Conservation (phyloP, 2,888 invertebrate genomes). For the Pterobdella sp. region DNA sequence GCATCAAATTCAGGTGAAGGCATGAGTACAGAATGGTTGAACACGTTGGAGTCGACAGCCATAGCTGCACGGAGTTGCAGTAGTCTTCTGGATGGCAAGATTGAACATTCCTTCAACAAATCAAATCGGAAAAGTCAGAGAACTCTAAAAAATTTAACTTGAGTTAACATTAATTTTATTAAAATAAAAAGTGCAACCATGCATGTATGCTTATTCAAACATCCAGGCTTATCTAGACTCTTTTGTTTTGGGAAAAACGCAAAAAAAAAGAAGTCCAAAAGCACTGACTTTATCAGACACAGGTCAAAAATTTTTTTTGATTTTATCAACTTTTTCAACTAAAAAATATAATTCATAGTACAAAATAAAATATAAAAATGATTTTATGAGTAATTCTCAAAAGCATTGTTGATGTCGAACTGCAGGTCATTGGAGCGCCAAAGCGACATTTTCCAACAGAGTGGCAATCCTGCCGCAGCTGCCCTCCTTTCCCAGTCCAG, state of each 20-base stretch:
- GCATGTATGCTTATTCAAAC: no score
- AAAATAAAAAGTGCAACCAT: no score
- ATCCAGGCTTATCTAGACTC: constrained; percentile 7
- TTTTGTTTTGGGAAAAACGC: constrained; percentile 18
- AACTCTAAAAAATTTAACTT: not conserved
- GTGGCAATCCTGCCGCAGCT: constrained; percentile 25
- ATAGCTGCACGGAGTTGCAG: constrained; percentile 16
- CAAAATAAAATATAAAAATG: no score
- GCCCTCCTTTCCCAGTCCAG: constrained; percentile 12
- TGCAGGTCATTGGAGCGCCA: not conserved
- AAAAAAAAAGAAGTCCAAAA: constrained; percentile 13
- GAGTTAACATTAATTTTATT: no score
- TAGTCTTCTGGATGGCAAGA: not conserved
- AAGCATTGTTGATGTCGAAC: no score
- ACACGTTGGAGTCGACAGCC: constrained; percentile 12
- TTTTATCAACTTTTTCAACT: no score
- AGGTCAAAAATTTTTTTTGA: no score
- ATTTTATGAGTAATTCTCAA: no score
- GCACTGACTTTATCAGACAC: not conserved
- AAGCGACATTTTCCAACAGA: not conserved
- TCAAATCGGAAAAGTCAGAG: not conserved
- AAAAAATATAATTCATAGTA: no score
- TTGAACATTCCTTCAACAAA: constrained; percentile 8
- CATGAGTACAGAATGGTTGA: constrained; percentile 25
- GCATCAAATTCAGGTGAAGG: constrained; percentile 21